Evolutionary conservation across 2,113 vertebrate species (phyloP), one percentile per base, ranked within the genome.

Genomic region (Psophia crepitans): DNA sequence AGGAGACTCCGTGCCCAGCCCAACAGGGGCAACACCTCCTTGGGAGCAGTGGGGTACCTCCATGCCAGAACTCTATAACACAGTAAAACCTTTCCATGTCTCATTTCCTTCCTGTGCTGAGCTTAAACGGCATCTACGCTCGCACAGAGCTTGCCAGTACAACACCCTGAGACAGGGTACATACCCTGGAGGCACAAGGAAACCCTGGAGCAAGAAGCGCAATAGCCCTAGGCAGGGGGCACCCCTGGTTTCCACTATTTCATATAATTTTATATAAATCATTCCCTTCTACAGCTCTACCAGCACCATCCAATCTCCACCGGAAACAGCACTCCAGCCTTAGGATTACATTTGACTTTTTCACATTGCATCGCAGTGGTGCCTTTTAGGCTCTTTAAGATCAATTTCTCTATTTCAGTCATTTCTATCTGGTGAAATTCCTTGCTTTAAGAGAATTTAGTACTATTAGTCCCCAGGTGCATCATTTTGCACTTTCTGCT

Each of bases 401-500:
- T 82, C 65, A 85, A 73, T 91, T 91, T 87, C 65, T 95, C 48
- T 82, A 51, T 84, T 87, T 89, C 51, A 71, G 84, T 79, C 24
- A 71, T 82, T 79, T 37, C 43, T 82, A 41, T 61, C 35, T 48
- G 3, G n/a, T 49, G 61, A n/a, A 87, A 95, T 48, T 87, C 35
- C 74, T n/a, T 58, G 28, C 51, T 87, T 78, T 60, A 78, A 78
- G 68, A 78, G 26, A 86, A 75, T 95, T 96, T 75, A 90, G 56
- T 57, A 51, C 65, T 78, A 60, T 71, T 93, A 82, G 61, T 56
- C 69, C 53, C 60, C 43, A 68, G 89, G 53, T 73, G 57, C 65
- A 93, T 53, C 37, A 94, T 84, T 95, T 93, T 74, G 57, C 37
- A 64, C 84, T 82, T 87, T 81, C 58, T 84, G 8, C 94, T 87